phyloP scores from a whole-genome alignment of 2,113 vertebrate genomes.

The Cnemophilus loriae region DNA sequence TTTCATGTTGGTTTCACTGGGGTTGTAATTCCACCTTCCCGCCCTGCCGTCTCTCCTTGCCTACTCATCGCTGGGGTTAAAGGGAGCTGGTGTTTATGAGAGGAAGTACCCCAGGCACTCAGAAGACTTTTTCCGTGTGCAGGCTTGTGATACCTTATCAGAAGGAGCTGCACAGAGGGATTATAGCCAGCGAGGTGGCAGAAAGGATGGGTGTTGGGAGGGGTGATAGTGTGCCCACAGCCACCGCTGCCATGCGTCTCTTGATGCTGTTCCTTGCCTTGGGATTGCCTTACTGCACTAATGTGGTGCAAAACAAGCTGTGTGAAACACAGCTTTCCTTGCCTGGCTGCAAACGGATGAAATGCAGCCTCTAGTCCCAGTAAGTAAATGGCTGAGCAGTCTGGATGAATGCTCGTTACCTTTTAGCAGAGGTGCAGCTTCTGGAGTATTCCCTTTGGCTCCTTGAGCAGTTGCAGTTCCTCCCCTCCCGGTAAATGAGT shows the following conservation, averaged over 20 bases:
- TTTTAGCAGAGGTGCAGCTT: neutral
- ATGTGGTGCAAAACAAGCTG: rapidly evolving
- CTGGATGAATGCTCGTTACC: rapidly evolving
- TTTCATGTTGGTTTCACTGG: neutral
- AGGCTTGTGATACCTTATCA: neutral
- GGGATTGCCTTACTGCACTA: no score
- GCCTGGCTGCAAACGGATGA: neutral
- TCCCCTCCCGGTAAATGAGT: rapidly evolving
- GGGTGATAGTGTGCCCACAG: neutral
- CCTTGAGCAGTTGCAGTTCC: neutral
- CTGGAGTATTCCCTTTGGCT: neutral
- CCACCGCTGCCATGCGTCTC: rapidly evolving
- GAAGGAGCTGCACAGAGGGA: rapidly evolving
- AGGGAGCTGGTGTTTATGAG: neutral
- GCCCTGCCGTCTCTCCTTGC: rapidly evolving
- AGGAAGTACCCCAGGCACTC: neutral
- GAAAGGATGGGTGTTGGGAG: neutral
- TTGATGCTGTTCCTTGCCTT: neutral
- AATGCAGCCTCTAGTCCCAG: rapidly evolving
- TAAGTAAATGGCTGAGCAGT: neutral
- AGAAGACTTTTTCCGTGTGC: neutral
- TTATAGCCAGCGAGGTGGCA: neutral
- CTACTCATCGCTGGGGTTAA: neutral
- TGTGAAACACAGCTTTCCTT: neutral
- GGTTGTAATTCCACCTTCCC: neutral